Conservation (phyloP, 2,888 invertebrate species). For the Hypomecis atomaria region DNA sequence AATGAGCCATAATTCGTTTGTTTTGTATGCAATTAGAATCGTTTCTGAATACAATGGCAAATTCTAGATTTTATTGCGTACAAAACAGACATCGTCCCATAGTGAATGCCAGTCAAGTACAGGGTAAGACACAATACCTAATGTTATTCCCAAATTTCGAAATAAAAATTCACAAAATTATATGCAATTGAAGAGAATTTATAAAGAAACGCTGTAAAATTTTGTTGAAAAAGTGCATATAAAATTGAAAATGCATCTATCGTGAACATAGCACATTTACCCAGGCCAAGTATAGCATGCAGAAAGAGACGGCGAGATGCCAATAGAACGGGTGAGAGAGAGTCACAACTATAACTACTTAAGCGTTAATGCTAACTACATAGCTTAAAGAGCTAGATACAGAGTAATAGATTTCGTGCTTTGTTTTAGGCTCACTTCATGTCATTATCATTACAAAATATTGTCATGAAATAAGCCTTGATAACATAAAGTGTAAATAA, state of each 20-base stretch:
- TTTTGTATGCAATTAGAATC: conserved; percentile 9
- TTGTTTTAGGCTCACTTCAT: conserved; percentile 15
- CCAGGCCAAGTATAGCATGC: conserved; percentile 70
- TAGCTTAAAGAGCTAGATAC: conserved; percentile 25
- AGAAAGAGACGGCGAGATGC: conserved; percentile 53
- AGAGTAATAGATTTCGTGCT: conserved; percentile 22
- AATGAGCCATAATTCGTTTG: conserved; percentile 12
- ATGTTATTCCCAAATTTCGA: conserved; percentile 8
- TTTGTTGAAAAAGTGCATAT: conserved; percentile 24
- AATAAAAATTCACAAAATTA: conserved; percentile 27
- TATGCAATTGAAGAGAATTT: conserved; percentile 17
- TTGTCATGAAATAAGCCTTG: conserved; percentile 7
- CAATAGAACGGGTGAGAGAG: conserved; percentile 49
- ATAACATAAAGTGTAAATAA: conserved; percentile 1
- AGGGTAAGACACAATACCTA: conserved; percentile 4
- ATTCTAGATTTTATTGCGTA: conserved; percentile 25
- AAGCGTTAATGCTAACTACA: conserved; percentile 47
- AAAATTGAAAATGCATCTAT: conserved; percentile 29
- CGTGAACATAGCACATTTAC: conserved; percentile 56
- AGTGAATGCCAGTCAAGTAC: conserved; percentile 14
- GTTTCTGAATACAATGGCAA: conserved; percentile 1
- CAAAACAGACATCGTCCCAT: conserved; percentile 37
- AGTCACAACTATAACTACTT: conserved; percentile 52
- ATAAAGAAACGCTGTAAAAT: neutral
- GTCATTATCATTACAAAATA: neutral